These are phyloP conservation scores for Nemurella pictetii DNA, from an alignment of 2,888 invertebrate genomes.

Conservation along the genomic window DNA sequence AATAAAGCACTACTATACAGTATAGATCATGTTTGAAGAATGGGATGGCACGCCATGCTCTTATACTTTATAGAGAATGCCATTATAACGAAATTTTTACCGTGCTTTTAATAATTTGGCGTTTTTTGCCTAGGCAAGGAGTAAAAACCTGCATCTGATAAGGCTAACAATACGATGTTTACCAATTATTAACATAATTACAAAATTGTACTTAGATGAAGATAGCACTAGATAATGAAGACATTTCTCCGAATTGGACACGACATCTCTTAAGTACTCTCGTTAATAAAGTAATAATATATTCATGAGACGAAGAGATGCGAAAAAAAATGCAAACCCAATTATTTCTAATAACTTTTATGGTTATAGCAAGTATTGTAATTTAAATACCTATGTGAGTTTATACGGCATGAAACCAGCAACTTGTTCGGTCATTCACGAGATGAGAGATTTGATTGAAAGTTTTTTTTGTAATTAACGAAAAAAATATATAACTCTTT, in stretches of 20 bases:
- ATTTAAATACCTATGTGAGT: neutral
- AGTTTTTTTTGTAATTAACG: neutral
- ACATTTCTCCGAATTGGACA: neutral
- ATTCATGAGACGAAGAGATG: neutral
- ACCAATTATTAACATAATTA: neutral
- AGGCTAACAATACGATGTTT: neutral
- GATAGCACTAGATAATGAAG: neutral
- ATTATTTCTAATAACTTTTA: neutral
- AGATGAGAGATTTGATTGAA: neutral
- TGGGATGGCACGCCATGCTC: neutral
- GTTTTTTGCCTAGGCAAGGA: neutral
- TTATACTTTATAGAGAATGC: no score
- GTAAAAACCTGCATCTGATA: neutral
- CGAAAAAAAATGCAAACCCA: neutral
- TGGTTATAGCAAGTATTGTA: neutral
- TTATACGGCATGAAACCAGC: neutral
- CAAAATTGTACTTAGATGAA: neutral
- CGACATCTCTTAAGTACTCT: neutral
- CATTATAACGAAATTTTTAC: neutral
- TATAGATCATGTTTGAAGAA: neutral
- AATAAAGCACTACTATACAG: neutral
- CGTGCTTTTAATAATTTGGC: neutral
- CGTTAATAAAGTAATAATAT: neutral
- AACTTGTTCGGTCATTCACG: neutral
- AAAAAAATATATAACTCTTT: neutral